These are phyloP conservation scores for Hipposideros armiger DNA, from an alignment of 2,113 vertebrate genomes.

Conservation along the genomic window DNA sequence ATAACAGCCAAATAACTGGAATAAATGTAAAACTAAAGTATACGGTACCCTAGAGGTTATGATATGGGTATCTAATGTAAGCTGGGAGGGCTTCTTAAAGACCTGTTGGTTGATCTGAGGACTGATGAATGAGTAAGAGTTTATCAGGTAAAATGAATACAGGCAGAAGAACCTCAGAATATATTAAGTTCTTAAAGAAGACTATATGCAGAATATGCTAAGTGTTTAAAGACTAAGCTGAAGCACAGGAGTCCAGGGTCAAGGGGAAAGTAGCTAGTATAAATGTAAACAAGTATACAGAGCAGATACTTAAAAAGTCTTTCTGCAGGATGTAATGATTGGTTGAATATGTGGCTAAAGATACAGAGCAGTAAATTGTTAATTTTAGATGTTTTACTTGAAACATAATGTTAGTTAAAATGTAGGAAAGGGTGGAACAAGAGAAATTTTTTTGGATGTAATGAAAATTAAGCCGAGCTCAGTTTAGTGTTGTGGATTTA, in stretches of 20 bases:
- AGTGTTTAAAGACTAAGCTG: neutral
- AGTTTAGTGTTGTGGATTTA: neutral
- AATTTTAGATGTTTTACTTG: neutral
- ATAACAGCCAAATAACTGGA: neutral
- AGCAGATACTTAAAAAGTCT: neutral
- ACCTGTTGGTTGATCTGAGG: neutral
- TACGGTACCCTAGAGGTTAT: neutral
- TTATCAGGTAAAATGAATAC: neutral
- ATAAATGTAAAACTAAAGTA: neutral
- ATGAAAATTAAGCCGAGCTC: neutral
- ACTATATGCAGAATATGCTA: neutral
- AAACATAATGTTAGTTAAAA: neutral
- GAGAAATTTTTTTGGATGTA: neutral
- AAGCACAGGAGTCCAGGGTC: neutral
- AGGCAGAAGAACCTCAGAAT: neutral
- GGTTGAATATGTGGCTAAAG: neutral
- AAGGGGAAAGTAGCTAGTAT: neutral
- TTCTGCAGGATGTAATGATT: neutral
- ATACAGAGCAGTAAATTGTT: neutral
- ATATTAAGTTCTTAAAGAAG: neutral
- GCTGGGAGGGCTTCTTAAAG: neutral
- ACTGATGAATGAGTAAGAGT: neutral
- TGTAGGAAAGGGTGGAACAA: fast-evolving
- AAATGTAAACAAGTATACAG: neutral
- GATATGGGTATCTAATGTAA: neutral